phyloP scores from a whole-genome alignment of 2,888 invertebrate genomes.

The Heteromyza rotundicornis region DNA sequence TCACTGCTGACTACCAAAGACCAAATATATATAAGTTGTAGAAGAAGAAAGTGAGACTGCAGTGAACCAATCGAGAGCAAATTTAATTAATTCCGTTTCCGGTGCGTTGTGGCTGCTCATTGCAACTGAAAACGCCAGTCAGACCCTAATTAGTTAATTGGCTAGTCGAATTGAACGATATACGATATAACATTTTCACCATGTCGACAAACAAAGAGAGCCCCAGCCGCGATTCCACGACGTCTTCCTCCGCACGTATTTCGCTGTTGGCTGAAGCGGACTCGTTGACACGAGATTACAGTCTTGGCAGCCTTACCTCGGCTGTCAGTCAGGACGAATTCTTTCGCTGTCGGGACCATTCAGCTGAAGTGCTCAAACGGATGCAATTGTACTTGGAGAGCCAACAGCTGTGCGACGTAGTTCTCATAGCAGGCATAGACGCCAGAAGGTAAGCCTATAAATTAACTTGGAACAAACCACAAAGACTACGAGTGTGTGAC shows the following conservation, averaged over 20 bases:
- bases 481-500: background rate
- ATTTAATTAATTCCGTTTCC: background rate
- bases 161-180: no score
- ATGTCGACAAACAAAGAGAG: conserved; percentile 59
- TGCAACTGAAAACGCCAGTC: background rate
- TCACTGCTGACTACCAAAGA: no score
- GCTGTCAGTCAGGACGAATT: conserved; percentile 78
- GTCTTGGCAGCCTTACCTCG: conserved; percentile 71
- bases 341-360: conserved; percentile 79
- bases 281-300: conserved; percentile 71
- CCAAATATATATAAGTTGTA: no score
- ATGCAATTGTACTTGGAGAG: conserved; percentile 84
- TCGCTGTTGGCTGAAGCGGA: conserved; percentile 56
- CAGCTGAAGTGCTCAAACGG: conserved; percentile 79
- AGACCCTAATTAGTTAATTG: background rate
- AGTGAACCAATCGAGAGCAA: background rate
- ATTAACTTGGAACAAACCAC: background rate
- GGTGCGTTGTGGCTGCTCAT: background rate
- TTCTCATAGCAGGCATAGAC: conserved; percentile 77
- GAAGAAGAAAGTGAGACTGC: no score
- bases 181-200: background rate
- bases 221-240: conserved; percentile 61
- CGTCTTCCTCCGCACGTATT: conserved; percentile 57
- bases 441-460: conserved; percentile 66
- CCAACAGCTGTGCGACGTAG: conserved; percentile 86